A percentile compares a stretch with the other conserved stretches of the same genome.
phyloP scores from a whole-genome alignment of 2,797 vertebrate genomes.

The Phaenicophaeus curvirostris region DNA sequence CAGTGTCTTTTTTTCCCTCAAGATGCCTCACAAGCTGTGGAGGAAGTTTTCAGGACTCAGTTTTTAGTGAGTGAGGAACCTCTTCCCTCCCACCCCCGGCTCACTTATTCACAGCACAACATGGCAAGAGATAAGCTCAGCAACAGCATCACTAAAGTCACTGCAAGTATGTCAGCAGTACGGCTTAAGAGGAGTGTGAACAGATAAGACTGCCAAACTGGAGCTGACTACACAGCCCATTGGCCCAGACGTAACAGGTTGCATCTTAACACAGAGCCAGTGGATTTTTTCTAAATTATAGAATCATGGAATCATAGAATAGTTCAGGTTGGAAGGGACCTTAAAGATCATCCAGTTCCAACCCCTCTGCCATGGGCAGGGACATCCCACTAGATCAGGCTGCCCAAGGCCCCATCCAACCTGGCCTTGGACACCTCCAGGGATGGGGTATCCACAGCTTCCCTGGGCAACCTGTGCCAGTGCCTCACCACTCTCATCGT shows the following conservation, averaged over 20 bases:
- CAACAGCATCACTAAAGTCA: background rate
- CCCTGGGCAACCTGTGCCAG: too few relatives aligned
- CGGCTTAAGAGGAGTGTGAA: background rate
- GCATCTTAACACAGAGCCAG: background rate
- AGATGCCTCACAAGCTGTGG: background rate
- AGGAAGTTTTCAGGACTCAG: background rate
- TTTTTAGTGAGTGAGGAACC: background rate
- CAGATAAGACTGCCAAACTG: rapidly evolving
- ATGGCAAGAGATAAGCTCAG: background rate
- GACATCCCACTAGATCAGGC: too few relatives aligned
- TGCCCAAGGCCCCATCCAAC: too few relatives aligned
- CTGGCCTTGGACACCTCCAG: too few relatives aligned
- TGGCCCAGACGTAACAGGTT: background rate
- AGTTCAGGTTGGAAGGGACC: too few relatives aligned
- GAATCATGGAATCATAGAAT: too few relatives aligned
- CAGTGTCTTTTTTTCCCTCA: background rate
- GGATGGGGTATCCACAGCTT: too few relatives aligned
- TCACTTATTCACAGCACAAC: background rate
- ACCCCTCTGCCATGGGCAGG: too few relatives aligned
- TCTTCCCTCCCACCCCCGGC: background rate
- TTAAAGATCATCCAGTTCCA: too few relatives aligned
- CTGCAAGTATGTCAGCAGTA: background rate
- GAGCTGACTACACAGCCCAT: background rate
- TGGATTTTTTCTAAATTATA: background rate
- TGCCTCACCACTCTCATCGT: too few relatives aligned